Evolutionary conservation across 2,113 vertebrate species (phyloP).

Genomic region (Pao palembangensis): DNA sequence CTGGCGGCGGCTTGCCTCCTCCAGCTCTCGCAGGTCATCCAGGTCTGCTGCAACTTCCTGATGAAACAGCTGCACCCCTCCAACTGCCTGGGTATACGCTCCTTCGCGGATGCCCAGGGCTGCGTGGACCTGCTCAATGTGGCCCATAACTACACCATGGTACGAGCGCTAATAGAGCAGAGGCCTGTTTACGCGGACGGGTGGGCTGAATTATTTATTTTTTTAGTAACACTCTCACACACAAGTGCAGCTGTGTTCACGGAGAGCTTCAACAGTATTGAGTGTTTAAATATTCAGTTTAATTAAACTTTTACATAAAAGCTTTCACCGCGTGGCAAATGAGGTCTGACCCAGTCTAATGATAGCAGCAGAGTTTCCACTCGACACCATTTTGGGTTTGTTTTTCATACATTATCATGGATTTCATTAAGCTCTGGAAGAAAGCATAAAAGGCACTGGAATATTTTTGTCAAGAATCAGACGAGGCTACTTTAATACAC

Average conservation of each 20-base stretch:
- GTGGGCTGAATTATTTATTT: conserved; percentile 39
- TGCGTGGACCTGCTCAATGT: conserved; percentile 89
- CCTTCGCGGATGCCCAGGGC: conserved; percentile 94
- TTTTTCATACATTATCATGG: not conserved
- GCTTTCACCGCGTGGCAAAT: not conserved
- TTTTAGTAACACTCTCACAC: conserved; percentile 12
- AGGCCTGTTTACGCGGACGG: conserved; percentile 5
- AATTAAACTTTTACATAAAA: conserved; percentile 13
- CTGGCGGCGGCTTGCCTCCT: conserved; percentile 93
- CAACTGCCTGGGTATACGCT: conserved; percentile 94
- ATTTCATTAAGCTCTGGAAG: not conserved
- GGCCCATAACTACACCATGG: conserved; percentile 94
- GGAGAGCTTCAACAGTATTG: conserved; percentile 1
- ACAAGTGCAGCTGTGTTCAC: not conserved
- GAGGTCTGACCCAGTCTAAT: conserved; percentile 1
- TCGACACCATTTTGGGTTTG: not conserved
- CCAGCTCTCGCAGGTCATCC: conserved; percentile 92
- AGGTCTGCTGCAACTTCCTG: conserved; percentile 94
- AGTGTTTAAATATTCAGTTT: conserved; percentile 6
- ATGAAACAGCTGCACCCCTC: conserved; percentile 98
- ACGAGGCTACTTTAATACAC: conserved; percentile 7
- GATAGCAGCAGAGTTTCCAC: not conserved
- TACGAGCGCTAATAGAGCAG: conserved; percentile 74
- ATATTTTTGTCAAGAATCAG: not conserved
- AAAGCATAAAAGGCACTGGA: not conserved